These are phyloP conservation scores for Druceiella hillmani DNA, from an alignment of 2,888 invertebrate species.

Conservation along the genomic window DNA sequence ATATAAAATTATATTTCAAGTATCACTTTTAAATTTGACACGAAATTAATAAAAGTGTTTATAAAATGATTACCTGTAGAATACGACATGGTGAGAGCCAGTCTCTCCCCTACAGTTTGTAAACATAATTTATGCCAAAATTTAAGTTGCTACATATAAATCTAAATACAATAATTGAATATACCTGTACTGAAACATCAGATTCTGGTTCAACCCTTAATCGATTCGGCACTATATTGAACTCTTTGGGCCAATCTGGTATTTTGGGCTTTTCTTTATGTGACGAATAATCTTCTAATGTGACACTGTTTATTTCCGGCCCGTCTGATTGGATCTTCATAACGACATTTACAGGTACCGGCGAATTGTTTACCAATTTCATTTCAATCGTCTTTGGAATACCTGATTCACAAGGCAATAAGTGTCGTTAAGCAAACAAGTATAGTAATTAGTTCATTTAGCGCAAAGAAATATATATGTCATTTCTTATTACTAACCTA, in stretches of 20 bases:
- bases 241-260: conserved; percentile 50
- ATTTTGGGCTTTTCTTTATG: conserved; percentile 36
- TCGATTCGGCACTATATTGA: conserved; percentile 42
- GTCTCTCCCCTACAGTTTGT: too few species aligned
- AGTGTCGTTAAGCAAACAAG: conserved; percentile 11
- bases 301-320: conserved; percentile 44
- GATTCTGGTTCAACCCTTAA: conserved; percentile 44
- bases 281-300: conserved; percentile 40
- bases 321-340: conserved; percentile 51
- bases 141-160: too few species aligned
- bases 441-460: conserved; percentile 2
- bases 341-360: conserved; percentile 48
- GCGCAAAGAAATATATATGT: neutral
- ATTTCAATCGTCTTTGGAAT: conserved; percentile 42
- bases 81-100: too few species aligned
- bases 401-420: conserved; percentile 32
- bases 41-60: conserved; percentile 6
- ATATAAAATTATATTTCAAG: conserved; percentile 4
- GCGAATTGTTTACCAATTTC: conserved; percentile 49
- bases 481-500: conserved; percentile 40
- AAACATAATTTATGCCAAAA: too few species aligned
- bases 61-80: too few species aligned
- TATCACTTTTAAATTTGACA: neutral
- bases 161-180: too few species aligned
- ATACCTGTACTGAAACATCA: conserved; percentile 40